A percentile compares a stretch with the other conserved stretches of the same genome.
phyloP scores from a whole-genome alignment of 2,888 invertebrate genomes.

The Myopa tessellatipennis region DNA sequence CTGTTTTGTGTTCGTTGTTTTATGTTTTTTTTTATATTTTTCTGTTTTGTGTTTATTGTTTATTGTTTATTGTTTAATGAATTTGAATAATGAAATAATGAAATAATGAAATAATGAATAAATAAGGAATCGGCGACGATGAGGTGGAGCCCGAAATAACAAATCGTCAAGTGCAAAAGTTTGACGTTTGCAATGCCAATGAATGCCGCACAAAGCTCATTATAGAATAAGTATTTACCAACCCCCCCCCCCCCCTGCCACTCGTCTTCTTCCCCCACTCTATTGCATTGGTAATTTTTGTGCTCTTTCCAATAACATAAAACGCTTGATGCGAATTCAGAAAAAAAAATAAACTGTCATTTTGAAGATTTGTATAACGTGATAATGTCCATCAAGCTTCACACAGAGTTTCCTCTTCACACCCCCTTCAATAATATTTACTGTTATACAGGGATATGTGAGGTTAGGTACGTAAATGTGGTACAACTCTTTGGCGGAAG shows the following conservation, averaged over 20 bases:
- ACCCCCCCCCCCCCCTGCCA: too few relatives aligned
- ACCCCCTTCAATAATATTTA: not conserved
- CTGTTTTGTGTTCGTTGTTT: not conserved
- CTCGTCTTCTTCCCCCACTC: too few relatives aligned
- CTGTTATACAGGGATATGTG: not conserved
- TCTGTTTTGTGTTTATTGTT: constrained; percentile 15
- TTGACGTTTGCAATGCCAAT: constrained; percentile 55
- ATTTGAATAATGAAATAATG: constrained; percentile 39
- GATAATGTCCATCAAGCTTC: constrained; percentile 29
- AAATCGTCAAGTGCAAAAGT: constrained; percentile 62
- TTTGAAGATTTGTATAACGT: constrained; percentile 14
- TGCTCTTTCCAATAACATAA: not conserved
- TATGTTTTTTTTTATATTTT: constrained; percentile 10
- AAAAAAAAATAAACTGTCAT: constrained; percentile 21
- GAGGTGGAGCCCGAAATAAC: constrained; percentile 21
- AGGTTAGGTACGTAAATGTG: not conserved
- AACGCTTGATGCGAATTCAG: not conserved
- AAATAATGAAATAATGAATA: constrained; percentile 32
- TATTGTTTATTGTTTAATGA: constrained; percentile 29
- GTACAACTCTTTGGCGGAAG: constrained; percentile 23
- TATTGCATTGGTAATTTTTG: not conserved
- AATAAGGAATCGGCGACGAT: constrained; percentile 15
- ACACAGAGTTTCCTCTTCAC: not conserved
- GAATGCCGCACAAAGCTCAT: constrained; percentile 25
- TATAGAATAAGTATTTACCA: constrained; percentile 10